phyloP scores from a whole-genome alignment of 35 echinoderm and acorn worm species.

The Ophiothrix spiculata region DNA sequence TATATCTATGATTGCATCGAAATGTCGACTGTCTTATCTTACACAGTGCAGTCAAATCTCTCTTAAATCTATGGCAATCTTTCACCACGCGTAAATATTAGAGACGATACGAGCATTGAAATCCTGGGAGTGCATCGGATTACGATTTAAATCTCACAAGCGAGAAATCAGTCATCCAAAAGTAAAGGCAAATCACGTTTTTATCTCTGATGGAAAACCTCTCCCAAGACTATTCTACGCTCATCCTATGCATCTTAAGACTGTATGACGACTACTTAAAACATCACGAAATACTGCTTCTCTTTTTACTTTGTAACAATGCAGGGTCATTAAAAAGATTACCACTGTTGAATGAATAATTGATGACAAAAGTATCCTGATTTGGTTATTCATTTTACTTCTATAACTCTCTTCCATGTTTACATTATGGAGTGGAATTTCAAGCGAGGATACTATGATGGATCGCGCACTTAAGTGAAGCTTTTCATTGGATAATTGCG shows the following conservation, averaged over 20 bases:
- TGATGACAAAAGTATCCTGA: constrained; percentile 8
- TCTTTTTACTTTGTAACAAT: neutral
- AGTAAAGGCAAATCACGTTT: neutral
- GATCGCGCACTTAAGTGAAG: neutral
- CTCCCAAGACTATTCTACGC: neutral
- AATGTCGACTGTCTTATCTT: too few relatives aligned
- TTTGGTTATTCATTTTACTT: constrained; percentile 6
- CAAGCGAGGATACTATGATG: neutral
- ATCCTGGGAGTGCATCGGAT: neutral
- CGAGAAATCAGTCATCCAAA: constrained; percentile 7
- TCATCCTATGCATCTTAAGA: neutral
- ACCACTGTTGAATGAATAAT: neutral
- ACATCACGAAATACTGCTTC: constrained; percentile 2
- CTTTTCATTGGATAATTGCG: neutral
- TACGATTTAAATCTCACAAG: neutral
- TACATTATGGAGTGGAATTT: constrained; percentile 2
- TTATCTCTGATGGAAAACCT: neutral
- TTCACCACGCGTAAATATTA: too few relatives aligned
- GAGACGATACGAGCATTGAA: too few relatives aligned
- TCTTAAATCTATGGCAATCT: too few relatives aligned
- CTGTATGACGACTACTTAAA: neutral
- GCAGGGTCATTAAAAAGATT: constrained; percentile 5
- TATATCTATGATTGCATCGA: too few relatives aligned
- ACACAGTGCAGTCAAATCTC: too few relatives aligned
- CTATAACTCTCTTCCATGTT: neutral